Percentiles rank a stretch among this genome's conserved stretches.
Conservation (phyloP, 2,888 invertebrate species). For the Ormyrus labotus region DNA sequence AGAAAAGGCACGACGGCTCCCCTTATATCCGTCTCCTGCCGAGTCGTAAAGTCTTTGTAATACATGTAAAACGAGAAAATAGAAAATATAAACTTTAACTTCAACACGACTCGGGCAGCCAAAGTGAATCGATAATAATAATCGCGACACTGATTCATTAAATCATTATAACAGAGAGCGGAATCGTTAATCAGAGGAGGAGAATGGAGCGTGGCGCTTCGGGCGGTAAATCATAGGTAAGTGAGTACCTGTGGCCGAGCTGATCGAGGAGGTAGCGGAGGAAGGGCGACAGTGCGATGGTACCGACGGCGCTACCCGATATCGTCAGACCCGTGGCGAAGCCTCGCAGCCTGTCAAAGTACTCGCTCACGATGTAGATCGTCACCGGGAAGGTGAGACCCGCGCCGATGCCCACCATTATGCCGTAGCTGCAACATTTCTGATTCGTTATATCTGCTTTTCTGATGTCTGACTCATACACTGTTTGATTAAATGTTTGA, state of each 20-base stretch:
- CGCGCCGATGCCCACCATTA: conserved; percentile 90
- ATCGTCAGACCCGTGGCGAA: conserved; percentile 93
- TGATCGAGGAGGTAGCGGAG: conserved; percentile 84
- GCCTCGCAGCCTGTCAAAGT: conserved; percentile 86
- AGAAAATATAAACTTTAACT: too few relatives aligned
- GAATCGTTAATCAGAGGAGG: too few relatives aligned
- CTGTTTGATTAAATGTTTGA: too few relatives aligned
- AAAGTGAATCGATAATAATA: not conserved
- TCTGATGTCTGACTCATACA: too few relatives aligned
- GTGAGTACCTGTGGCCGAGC: conserved; percentile 83
- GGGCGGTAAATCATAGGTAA: too few relatives aligned
- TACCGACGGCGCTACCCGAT: conserved; percentile 90
- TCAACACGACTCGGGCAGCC: too few relatives aligned
- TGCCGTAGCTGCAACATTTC: conserved; percentile 81
- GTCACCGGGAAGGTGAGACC: conserved; percentile 92
- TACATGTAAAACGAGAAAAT: too few relatives aligned
- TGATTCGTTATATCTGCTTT: too few relatives aligned
- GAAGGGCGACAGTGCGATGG: conserved; percentile 88
- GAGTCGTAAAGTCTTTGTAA: too few relatives aligned
- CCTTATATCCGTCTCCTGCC: too few relatives aligned
- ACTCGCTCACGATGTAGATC: conserved; percentile 91
- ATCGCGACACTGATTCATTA: not conserved
- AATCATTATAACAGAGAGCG: conserved; percentile 13
- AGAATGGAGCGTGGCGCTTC: too few relatives aligned
- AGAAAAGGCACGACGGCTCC: too few relatives aligned